These are phyloP conservation scores for Neoitamus cyanurus DNA, from an alignment of 2,888 invertebrate species.

Conservation along the genomic window DNA sequence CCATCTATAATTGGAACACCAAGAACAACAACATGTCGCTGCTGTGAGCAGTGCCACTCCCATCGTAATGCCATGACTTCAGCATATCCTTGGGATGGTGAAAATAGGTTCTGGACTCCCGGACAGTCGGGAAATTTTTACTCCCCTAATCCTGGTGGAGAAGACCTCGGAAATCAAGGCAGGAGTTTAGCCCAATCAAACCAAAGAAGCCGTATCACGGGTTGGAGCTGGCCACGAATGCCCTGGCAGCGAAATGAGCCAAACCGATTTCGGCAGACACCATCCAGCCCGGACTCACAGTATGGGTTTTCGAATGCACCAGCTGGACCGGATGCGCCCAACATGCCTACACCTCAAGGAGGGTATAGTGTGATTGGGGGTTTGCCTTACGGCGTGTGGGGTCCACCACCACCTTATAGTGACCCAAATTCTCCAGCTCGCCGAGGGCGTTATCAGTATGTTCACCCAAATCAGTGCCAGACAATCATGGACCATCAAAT, in stretches of 20 bases:
- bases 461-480: constrained; percentile 56
- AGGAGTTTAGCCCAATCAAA: constrained; percentile 59
- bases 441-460: constrained; percentile 66
- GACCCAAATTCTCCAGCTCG: constrained; percentile 80
- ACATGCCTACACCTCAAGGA: constrained; percentile 58
- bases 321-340: constrained; percentile 56
- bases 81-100: constrained; percentile 72
- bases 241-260: constrained; percentile 75
- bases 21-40: constrained; percentile 70
- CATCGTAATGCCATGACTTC: constrained; percentile 70
- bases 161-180: constrained; percentile 57
- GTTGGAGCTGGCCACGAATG: constrained; percentile 78
- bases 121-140: constrained; percentile 83
- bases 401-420: constrained; percentile 89
- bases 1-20: constrained; percentile 66
- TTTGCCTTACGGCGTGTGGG: constrained; percentile 78
- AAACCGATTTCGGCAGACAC: constrained; percentile 71
- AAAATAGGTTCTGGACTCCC: constrained; percentile 69
- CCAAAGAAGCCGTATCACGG: constrained; percentile 61
- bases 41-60: constrained; percentile 75
- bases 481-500: constrained; percentile 55
- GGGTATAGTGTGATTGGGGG: constrained; percentile 72
- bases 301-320: constrained; percentile 76
- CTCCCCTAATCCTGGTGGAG: constrained; percentile 83
- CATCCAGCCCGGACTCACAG: constrained; percentile 82